phyloP scores from a whole-genome alignment of 2,113 vertebrate species.

The Dicaeum eximium region DNA sequence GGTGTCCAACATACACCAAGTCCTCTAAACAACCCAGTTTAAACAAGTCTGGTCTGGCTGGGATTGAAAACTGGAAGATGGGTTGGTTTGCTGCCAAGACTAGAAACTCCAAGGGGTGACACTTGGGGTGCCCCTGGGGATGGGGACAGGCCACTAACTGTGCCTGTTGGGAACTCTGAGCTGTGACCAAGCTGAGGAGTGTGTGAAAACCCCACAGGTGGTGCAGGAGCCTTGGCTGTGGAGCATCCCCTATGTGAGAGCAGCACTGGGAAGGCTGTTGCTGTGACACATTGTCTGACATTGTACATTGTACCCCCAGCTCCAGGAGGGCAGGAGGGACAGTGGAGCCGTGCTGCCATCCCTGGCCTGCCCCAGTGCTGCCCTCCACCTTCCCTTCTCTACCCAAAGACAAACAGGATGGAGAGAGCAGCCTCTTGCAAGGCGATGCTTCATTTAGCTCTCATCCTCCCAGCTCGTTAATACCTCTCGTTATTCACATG shows the following conservation, averaged over 20 bases:
- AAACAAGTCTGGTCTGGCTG: not conserved
- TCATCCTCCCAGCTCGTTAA: constrained; percentile 4
- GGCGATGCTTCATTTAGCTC: not conserved
- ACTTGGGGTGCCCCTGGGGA: not conserved
- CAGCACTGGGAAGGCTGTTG: not conserved
- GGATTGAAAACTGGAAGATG: not conserved
- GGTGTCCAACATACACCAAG: not conserved
- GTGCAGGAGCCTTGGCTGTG: not conserved
- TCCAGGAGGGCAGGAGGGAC: not conserved
- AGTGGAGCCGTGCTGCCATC: rapidly evolving
- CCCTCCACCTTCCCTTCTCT: not conserved
- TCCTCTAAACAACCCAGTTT: not conserved
- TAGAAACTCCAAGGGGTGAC: not conserved
- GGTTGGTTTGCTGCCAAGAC: not conserved
- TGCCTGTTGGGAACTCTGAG: rapidly evolving
- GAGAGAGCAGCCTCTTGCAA: not conserved
- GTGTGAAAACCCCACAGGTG: rapidly evolving
- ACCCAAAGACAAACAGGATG: not conserved
- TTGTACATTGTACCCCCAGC: not conserved
- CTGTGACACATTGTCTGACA: not conserved
- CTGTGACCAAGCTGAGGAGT: not conserved
- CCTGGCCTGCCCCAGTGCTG: not conserved
- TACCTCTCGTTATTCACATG: constrained; percentile 32
- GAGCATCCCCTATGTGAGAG: rapidly evolving
- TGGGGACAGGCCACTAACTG: rapidly evolving